Percentiles rank a stretch among this genome's conserved stretches.
These are phyloP conservation scores for Drosophila neocordata DNA, from an alignment of 1,140 invertebrate species.

Conservation along the genomic window DNA sequence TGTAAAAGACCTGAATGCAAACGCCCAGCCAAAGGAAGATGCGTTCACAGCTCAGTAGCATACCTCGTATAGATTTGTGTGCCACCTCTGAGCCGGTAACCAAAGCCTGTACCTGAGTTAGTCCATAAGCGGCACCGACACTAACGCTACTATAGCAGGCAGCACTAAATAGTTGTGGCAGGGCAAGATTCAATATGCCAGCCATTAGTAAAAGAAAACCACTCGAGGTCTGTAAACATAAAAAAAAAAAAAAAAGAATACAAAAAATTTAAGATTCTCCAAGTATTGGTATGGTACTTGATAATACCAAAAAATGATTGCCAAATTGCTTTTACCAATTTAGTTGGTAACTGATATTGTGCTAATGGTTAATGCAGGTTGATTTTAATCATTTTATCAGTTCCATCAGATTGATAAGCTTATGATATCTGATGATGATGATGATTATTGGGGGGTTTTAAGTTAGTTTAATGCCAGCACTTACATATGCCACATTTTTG, in stretches of 20 bases:
- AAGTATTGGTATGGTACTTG: too few relatives aligned
- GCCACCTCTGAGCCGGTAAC: constrained; percentile 67
- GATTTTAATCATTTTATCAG: constrained; percentile 50
- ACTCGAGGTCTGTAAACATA: constrained; percentile 63
- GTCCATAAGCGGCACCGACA: constrained; percentile 59
- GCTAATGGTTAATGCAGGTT: constrained; percentile 59
- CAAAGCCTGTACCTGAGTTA: constrained; percentile 65
- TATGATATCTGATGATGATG: constrained; percentile 17
- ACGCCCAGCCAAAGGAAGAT: constrained; percentile 74
- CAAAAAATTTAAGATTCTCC: background rate
- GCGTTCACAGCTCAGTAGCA: constrained; percentile 66
- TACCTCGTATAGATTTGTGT: constrained; percentile 64
- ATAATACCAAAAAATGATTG: too few relatives aligned
- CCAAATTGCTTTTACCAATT: background rate
- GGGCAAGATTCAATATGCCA: constrained; percentile 51
- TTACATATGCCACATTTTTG: constrained; percentile 78
- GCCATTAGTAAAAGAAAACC: constrained; percentile 60
- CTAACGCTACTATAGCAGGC: constrained; percentile 70
- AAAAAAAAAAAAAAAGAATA: too few relatives aligned
- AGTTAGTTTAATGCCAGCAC: constrained; percentile 27
- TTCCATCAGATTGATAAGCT: constrained; percentile 48
- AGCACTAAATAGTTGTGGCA: constrained; percentile 53
- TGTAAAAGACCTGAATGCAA: constrained; percentile 65
- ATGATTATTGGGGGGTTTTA: background rate
- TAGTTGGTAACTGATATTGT: background rate